Percentiles rank a stretch among this genome's conserved stretches.
Conservation (phyloP, 2,888 invertebrate species). For the Drosophila demipolita region DNA sequence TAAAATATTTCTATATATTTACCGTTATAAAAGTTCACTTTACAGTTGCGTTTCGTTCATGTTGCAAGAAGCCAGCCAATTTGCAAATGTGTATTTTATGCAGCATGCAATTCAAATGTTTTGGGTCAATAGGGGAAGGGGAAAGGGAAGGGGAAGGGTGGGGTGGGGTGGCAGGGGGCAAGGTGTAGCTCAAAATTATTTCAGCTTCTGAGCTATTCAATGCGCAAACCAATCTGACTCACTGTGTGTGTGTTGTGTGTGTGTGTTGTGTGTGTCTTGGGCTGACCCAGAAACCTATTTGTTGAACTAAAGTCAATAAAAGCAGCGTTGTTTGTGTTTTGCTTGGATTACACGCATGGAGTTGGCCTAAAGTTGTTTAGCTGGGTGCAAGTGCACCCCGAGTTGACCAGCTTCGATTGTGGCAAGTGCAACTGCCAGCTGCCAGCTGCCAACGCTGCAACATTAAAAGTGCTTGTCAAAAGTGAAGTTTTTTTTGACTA, state of each 20-base stretch:
- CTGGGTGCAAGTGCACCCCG: slow-evolving; percentile 29
- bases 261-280: slow-evolving; percentile 27
- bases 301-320: slow-evolving; percentile 73
- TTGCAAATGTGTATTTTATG: background rate
- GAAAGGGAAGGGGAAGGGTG: background rate
- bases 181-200: slow-evolving; percentile 14
- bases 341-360: slow-evolving; percentile 58
- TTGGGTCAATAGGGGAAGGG: background rate
- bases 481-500: slow-evolving; percentile 49
- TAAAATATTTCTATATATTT: background rate
- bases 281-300: slow-evolving; percentile 76
- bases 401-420: slow-evolving; percentile 8
- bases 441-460: background rate
- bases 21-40: background rate
- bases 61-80: background rate
- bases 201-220: slow-evolving; percentile 36
- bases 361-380: slow-evolving; percentile 21
- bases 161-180: background rate
- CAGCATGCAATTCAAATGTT: background rate
- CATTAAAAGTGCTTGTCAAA: slow-evolving; percentile 43
- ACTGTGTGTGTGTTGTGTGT: slow-evolving; percentile 22
- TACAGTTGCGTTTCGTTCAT: background rate
- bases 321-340: slow-evolving; percentile 11
- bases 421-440: background rate
- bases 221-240: slow-evolving; percentile 44